Evolutionary conservation across 35 echinoderm and acorn worm genomes (phyloP).

Genomic region (Ptychodera flava): DNA sequence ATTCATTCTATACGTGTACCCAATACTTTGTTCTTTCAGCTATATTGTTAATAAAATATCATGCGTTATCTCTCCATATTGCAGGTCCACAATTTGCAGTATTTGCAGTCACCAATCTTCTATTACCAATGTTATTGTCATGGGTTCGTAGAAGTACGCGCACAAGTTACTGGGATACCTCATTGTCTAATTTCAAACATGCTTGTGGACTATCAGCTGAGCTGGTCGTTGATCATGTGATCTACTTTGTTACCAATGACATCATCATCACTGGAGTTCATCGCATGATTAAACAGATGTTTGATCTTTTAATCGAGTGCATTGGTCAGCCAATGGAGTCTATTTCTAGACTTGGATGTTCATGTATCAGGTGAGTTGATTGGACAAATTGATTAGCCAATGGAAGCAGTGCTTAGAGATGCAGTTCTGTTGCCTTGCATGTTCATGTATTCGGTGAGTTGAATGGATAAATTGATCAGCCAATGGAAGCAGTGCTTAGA

Average conservation of each 20-base stretch:
- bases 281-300: slow-evolving; percentile 72
- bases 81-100: slow-evolving; percentile 83
- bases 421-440: no score
- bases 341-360: slow-evolving; percentile 89
- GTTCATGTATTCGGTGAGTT: no score
- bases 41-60: no score
- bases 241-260: slow-evolving; percentile 34
- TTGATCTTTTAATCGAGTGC: slow-evolving; percentile 92
- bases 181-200: slow-evolving; percentile 95
- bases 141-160: slow-evolving; percentile 86
- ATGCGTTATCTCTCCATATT: no score
- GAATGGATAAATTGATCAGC: no score
- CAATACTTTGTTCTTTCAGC: no score
- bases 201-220: slow-evolving; percentile 91
- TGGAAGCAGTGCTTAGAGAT: no score
- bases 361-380: slow-evolving; percentile 69
- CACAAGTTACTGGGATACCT: slow-evolving; percentile 79
- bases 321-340: slow-evolving; percentile 92
- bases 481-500: no score
- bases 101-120: slow-evolving; percentile 79
- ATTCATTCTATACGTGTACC: no score
- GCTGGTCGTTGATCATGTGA: slow-evolving; percentile 77
- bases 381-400: no score
- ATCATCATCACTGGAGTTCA: slow-evolving; percentile 26
- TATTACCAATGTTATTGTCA: slow-evolving; percentile 90